Evolutionary conservation across 64 coral and sea anemone species (phyloP).

Genomic region (Exaiptasia diaphana): DNA sequence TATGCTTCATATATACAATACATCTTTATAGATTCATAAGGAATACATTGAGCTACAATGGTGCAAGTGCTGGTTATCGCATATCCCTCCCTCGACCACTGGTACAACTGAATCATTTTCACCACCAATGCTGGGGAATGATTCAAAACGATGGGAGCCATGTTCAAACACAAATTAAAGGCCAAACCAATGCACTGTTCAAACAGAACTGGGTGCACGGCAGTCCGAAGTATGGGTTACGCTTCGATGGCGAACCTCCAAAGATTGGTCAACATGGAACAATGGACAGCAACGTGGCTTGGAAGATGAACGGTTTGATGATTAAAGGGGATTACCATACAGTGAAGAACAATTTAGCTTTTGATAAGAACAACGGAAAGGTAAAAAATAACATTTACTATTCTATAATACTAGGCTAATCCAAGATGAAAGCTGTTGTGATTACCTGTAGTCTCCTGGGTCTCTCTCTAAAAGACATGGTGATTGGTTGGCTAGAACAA

Average conservation of each 20-base stretch:
- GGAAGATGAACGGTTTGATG: constrained; percentile 52
- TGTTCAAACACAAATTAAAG: constrained; percentile 26
- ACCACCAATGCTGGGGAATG: constrained; percentile 77
- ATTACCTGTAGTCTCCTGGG: too few relatives aligned
- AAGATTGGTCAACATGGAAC: constrained; percentile 17
- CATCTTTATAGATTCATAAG: constrained; percentile 39
- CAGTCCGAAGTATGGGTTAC: constrained; percentile 57
- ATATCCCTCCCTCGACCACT: not conserved
- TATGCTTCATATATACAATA: too few relatives aligned
- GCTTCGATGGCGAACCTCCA: constrained; percentile 60
- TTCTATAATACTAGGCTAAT: too few relatives aligned
- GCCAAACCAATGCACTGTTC: constrained; percentile 34
- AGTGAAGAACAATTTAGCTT: constrained; percentile 55
- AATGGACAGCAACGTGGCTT: constrained; percentile 51
- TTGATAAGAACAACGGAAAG: constrained; percentile 41
- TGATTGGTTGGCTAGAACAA: too few relatives aligned
- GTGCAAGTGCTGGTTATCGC: constrained; percentile 43
- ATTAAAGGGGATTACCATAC: constrained; percentile 53
- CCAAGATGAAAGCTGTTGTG: too few relatives aligned
- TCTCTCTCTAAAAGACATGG: too few relatives aligned
- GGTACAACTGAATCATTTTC: constrained; percentile 50
- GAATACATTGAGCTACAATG: constrained; percentile 62
- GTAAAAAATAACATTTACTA: too few relatives aligned
- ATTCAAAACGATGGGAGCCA: constrained; percentile 71
- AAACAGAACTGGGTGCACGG: constrained; percentile 63